Evolutionary conservation across 2,113 vertebrate genomes (phyloP), one percentile per base, ranked within the genome.

Genomic region (Lepisosteus osseus): DNA sequence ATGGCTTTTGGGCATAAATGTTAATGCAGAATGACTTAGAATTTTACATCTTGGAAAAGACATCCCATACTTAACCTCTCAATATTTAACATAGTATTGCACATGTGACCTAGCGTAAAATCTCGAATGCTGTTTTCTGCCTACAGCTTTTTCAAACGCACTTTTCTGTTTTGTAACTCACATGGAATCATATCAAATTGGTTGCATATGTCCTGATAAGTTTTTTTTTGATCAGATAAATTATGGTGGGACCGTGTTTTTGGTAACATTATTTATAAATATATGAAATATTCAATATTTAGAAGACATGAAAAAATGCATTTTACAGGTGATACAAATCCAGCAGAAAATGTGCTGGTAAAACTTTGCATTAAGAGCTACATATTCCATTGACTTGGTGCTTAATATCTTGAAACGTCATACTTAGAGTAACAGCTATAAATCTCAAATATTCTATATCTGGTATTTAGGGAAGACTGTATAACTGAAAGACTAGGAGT

Each of bases 1-100:
- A 93, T 92, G 79, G 83, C 86, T 90, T 87, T 88, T 83, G 81
- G 88, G 85, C 88, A 91, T 89, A 86, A 90, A 93, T 90, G 89
- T 91, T 92, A 89, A 93, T 92, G 89, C 76, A 79, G 81, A 81
- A 87, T 83, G 84, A 83, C 86, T 77, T 85, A 67, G 76, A 83
- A 84, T 86, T 88, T 90, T 85, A 87, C 86, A 84, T 88, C 78
- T 80, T 79, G 78, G 81, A 87, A 89, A 89, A 86, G 88, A 85
- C 86, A 82, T 82, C 81, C 79, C 82, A 83, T 83, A 69, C 83
- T 85, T 85, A 76, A 86, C 84, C 85, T 88, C 84, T 86, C 79
- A 77, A 74, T 85, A 86, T 88, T 83, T 79, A 77, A 74, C 82
- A 71, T 69, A 79, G 77, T 73, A 51, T 80, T 83, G 76, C 64